These are phyloP conservation scores for Acholoe squamosa DNA, from an alignment of 2,888 invertebrate genomes.

Conservation along the genomic window DNA sequence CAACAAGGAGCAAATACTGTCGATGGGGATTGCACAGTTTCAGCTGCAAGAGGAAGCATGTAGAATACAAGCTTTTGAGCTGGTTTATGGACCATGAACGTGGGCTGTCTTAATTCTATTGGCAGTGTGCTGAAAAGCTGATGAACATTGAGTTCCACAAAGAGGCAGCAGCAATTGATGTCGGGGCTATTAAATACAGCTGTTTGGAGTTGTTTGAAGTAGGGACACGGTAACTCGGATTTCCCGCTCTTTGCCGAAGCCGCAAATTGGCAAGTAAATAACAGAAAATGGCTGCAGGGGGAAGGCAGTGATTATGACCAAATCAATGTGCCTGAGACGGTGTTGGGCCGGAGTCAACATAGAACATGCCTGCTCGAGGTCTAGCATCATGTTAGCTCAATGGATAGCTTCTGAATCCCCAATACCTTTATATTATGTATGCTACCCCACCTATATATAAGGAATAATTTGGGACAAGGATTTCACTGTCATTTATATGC, in stretches of 20 bases:
- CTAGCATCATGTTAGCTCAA: too few relatives aligned
- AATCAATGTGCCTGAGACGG: not conserved
- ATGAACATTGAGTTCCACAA: not conserved
- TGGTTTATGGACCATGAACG: not conserved
- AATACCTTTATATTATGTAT: too few relatives aligned
- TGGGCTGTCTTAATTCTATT: not conserved
- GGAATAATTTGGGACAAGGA: too few relatives aligned
- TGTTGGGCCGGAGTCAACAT: not conserved
- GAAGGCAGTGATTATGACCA: not conserved
- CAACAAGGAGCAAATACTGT: too few relatives aligned
- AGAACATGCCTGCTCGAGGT: too few relatives aligned
- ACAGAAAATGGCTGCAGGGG: not conserved
- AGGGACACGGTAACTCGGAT: not conserved
- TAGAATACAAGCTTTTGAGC: not conserved
- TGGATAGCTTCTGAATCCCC: too few relatives aligned
- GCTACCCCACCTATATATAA: not conserved
- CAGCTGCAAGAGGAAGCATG: not conserved
- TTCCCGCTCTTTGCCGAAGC: not conserved
- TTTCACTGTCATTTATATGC: too few relatives aligned
- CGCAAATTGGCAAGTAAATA: slow-evolving; percentile 27
- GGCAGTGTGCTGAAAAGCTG: not conserved
- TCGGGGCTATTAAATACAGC: not conserved
- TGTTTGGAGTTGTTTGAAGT: not conserved
- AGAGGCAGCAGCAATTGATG: not conserved
- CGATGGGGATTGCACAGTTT: too few relatives aligned